phyloP scores from a whole-genome alignment of 2,113 vertebrate genomes.

The Falcunculus frontatus region DNA sequence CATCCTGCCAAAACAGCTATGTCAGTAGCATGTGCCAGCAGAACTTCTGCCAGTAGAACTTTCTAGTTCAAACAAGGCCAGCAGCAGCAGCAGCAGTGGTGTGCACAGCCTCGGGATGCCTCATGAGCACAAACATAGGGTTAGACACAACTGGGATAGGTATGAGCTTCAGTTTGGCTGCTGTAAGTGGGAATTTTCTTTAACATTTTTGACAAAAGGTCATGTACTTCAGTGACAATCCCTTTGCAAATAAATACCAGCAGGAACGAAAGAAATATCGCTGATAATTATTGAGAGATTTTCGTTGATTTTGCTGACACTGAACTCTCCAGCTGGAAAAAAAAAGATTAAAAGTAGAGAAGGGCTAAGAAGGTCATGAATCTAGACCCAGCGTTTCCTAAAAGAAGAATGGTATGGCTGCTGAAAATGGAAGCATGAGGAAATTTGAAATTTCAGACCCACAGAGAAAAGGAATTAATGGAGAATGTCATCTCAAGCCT shows the following conservation, averaged over 20 bases:
- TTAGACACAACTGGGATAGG: not conserved
- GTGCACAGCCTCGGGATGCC: not conserved
- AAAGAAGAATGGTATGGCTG: not conserved
- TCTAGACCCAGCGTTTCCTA: not conserved
- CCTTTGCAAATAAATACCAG: not conserved
- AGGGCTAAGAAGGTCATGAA: not conserved
- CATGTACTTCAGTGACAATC: not conserved
- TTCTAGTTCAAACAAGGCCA: not conserved
- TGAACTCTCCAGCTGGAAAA: not conserved
- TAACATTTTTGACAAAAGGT: not conserved
- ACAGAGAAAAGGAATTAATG: not conserved
- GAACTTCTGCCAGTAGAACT: constrained; percentile 4
- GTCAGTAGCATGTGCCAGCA: not conserved
- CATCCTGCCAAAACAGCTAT: not conserved
- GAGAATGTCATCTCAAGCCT: not conserved
- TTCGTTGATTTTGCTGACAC: not conserved
- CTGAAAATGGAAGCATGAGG: not conserved
- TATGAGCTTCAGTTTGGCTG: not conserved
- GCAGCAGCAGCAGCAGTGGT: not conserved
- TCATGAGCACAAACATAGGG: not conserved
- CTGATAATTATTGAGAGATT: not conserved
- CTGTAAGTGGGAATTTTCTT: not conserved
- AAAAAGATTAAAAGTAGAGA: not conserved
- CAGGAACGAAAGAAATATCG: not conserved
- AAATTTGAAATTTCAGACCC: not conserved